A percentile compares a stretch with the other conserved stretches of the same genome.
Conservation (phyloP, 30 jellyfish, hydroid and myxozoan genomes). For the Pseudorhiza aurosa region DNA sequence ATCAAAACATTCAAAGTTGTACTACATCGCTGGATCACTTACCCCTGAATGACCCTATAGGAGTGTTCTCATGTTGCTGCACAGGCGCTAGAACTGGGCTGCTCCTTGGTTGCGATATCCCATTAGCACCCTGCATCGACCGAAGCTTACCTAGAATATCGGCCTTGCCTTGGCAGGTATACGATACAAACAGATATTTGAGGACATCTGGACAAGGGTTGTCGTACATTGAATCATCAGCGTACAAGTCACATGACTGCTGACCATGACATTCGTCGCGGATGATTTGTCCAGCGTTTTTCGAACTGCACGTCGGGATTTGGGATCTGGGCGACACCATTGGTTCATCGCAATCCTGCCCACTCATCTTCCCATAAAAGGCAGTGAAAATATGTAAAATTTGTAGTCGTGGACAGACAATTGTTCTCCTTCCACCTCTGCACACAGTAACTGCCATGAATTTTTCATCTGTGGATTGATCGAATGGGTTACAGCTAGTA, state of each 20-base stretch:
- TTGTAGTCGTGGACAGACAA: slow-evolving; percentile 83
- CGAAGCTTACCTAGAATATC: slow-evolving; percentile 71
- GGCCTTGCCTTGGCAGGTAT: slow-evolving; percentile 93
- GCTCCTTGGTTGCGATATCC: not conserved
- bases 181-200: slow-evolving; percentile 89
- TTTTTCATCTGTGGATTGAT: slow-evolving; percentile 14
- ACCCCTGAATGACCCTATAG: slow-evolving; percentile 50
- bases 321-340: slow-evolving; percentile 74
- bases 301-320: slow-evolving; percentile 95
- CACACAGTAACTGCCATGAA: slow-evolving; percentile 91
- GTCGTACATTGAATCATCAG: slow-evolving; percentile 89
- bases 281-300: slow-evolving; percentile 77
- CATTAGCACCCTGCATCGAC: slow-evolving; percentile 35
- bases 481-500: not conserved
- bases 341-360: slow-evolving; percentile 97
- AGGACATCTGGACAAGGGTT: slow-evolving; percentile 94
- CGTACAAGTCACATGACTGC: slow-evolving; percentile 97
- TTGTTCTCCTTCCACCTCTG: slow-evolving; percentile 87
- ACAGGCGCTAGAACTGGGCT: not conserved
- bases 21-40: no score
- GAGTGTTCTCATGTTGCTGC: slow-evolving; percentile 15
- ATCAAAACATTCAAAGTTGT: no score
- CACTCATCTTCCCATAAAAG: slow-evolving; percentile 96
- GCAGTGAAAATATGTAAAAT: slow-evolving; percentile 93
- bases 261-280: slow-evolving; percentile 95